Conservation (phyloP, 1,140 invertebrate genomes). For the Whitmania pigra region DNA sequence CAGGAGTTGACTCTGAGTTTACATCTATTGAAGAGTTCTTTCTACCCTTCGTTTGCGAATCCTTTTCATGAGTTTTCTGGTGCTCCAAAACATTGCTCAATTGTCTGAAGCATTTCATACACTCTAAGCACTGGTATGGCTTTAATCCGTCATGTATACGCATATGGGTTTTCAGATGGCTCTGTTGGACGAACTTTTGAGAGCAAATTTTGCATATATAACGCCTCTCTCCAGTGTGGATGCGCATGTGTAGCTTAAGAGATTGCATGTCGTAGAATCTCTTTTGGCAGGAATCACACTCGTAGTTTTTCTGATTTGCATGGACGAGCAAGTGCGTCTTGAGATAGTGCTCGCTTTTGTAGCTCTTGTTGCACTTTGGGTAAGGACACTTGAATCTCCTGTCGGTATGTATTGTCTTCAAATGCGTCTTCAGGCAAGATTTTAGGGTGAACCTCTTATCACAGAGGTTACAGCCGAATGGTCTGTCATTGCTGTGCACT, state of each 20-base stretch:
- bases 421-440: not conserved
- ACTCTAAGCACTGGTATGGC: slow-evolving; percentile 79
- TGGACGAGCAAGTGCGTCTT: slow-evolving; percentile 72
- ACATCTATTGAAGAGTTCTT: no score
- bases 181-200: slow-evolving; percentile 92
- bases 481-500: slow-evolving; percentile 6
- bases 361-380: not conserved
- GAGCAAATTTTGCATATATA: slow-evolving; percentile 91
- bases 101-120: slow-evolving; percentile 71
- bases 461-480: not conserved
- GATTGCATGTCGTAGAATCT: slow-evolving; percentile 97
- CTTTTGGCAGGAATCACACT: slow-evolving; percentile 86
- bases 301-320: slow-evolving; percentile 85
- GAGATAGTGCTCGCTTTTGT: slow-evolving; percentile 11
- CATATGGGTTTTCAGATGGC: slow-evolving; percentile 88
- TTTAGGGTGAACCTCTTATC: not conserved
- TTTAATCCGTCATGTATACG: slow-evolving; percentile 96
- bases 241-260: slow-evolving; percentile 92
- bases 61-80: slow-evolving; percentile 26
- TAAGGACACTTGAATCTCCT: not conserved
- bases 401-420: not conserved
- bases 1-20: no score
- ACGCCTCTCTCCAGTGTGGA: slow-evolving; percentile 88
- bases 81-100: slow-evolving; percentile 28
- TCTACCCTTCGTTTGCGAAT: no score